Evolutionary conservation across 2,113 vertebrate genomes (phyloP).

Genomic region (Ursus arctos): DNA sequence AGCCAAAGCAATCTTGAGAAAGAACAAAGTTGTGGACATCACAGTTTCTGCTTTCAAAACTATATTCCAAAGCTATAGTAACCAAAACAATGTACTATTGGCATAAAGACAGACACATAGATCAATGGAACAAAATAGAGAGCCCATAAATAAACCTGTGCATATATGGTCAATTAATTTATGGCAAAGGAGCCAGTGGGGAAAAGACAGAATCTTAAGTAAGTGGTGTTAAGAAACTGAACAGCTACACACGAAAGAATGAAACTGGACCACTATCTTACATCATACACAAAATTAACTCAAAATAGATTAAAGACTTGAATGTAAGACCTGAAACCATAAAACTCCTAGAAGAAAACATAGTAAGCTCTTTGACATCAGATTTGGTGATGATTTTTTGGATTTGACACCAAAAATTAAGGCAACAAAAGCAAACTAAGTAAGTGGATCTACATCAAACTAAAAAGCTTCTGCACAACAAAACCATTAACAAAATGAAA

Average conservation of each 20-base stretch:
- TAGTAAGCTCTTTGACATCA: not conserved
- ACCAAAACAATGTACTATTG: not conserved
- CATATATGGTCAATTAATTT: not conserved
- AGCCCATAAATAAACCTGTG: not conserved
- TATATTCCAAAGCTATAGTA: not conserved
- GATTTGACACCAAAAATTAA: not conserved
- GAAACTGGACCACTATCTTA: not conserved
- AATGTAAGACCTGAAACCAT: not conserved
- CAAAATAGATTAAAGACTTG: not conserved
- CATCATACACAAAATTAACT: not conserved
- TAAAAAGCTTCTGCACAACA: not conserved
- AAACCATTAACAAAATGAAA: no score
- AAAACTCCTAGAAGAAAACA: not conserved
- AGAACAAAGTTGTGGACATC: not conserved
- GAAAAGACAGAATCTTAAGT: not conserved
- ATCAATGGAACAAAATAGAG: not conserved
- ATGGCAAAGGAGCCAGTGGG: not conserved
- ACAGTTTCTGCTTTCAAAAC: not conserved
- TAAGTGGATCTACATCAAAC: not conserved
- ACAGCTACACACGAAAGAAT: not conserved
- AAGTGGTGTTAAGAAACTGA: not conserved
- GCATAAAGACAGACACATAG: not conserved
- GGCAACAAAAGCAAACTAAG: not conserved
- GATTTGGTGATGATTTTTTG: not conserved
- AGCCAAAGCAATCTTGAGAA: not conserved